Base-by-base conservation (phyloP, 2,888 invertebrate genomes). In the Ecdyonurus torrentis region DNA sequence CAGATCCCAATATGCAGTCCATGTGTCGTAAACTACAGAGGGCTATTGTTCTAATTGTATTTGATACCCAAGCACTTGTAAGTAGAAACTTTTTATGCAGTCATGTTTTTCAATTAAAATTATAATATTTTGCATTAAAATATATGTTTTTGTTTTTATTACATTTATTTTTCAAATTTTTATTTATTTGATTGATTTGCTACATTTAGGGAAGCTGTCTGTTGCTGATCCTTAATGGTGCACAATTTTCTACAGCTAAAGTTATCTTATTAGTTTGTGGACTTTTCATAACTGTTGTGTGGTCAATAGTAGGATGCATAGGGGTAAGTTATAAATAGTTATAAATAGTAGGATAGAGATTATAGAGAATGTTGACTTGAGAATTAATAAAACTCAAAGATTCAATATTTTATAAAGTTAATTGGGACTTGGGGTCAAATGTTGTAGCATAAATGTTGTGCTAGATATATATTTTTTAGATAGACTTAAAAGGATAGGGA, bases 11-110 rank as follows among this genome's bases (percentile, higher is more conserved):
- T 19, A 63, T 63, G 63, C 63, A 63, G 25, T 25, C 24, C 18
- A 60, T 63, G 22, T 63, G 63, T 50, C 52, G 60, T 3, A 52
- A 60, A 22, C 53, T 59, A 18, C 63, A 63, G 20, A n/a, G 59
- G 25, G 59, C 53, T 5, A 52, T 50, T 25, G 63, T 60, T 18
- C 53, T 63, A 19, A 25, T 63, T 23, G 20, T 55, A 1, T 63
- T 63, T 58, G 63, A 63, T 24, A 24, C 59, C n/a, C 63, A 63
- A 52, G 59, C 59, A 1, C 52, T 63, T 15, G 63, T 63, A 22
- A 63, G 63, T n/a, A n/a, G n/a, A n/a, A n/a, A n/a, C n/a, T n/a
- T n/a, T n/a, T n/a, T n/a, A n/a, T n/a, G n/a, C n/a, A n/a, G n/a
- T n/a, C n/a, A n/a, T n/a, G n/a, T n/a, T n/a, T n/a, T n/a, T n/a